phyloP scores from a whole-genome alignment of 92 coral and sea anemone genomes.

The Galaxea fascicularis region DNA sequence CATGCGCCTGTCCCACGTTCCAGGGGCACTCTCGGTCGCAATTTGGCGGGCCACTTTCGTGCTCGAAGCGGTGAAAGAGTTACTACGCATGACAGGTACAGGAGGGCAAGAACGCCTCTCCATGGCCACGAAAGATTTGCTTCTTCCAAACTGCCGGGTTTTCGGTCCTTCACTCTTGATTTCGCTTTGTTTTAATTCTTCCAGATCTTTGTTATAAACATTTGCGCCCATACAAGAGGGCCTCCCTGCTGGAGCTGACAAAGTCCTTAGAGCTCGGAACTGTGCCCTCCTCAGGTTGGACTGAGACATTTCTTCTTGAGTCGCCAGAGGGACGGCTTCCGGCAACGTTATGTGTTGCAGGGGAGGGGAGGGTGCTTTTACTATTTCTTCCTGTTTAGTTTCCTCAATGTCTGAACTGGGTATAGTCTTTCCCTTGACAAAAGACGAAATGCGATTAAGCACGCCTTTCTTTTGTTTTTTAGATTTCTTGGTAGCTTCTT shows the following conservation, averaged over 20 bases:
- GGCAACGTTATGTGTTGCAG: neutral
- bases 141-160: conserved; percentile 50
- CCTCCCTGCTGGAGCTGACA: conserved; percentile 24
- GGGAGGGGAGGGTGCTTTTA: conserved; percentile 23
- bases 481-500: conserved; percentile 42
- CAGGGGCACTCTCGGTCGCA: conserved; percentile 25
- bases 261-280: conserved; percentile 2
- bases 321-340: conserved; percentile 24
- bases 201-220: neutral
- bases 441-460: conserved; percentile 73
- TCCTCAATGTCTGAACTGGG: conserved; percentile 40
- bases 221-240: neutral
- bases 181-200: conserved; percentile 19
- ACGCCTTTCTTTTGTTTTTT: conserved; percentile 77
- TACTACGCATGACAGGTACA: conserved; percentile 66
- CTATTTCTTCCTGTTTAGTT: conserved; percentile 1
- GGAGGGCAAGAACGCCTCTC: conserved; percentile 66
- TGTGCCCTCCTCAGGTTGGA: neutral
- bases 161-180: neutral
- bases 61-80: conserved; percentile 71
- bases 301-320: conserved; percentile 26
- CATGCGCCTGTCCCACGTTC: conserved; percentile 26
- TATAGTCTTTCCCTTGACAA: conserved; percentile 71
- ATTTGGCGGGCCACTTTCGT: conserved; percentile 37
- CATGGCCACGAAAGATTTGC: conserved; percentile 70